A percentile compares a stretch with the other conserved stretches of the same genome.
phyloP scores from a whole-genome alignment of 2,797 vertebrate genomes.

The Rhynchonycteris naso region DNA sequence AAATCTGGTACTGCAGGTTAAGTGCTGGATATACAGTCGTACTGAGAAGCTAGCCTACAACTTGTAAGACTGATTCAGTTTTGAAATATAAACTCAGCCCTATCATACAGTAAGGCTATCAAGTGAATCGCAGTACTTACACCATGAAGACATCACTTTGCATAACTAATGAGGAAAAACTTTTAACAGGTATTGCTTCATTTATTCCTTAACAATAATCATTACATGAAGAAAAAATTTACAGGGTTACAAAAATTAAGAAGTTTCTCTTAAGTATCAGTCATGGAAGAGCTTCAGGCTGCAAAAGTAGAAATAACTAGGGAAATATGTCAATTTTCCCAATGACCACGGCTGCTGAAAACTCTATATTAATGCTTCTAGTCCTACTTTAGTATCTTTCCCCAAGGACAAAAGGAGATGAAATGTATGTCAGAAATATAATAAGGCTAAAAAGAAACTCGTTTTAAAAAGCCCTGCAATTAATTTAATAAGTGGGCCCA shows the following conservation, averaged over 20 bases:
- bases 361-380: conserved; percentile 89
- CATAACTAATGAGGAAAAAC: conserved; percentile 27
- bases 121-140: conserved; percentile 43
- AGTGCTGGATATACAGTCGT: background rate
- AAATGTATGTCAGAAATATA: conserved; percentile 89
- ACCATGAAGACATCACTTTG: conserved; percentile 35
- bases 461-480: conserved; percentile 80
- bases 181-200: conserved; percentile 46
- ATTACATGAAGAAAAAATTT: conserved; percentile 64
- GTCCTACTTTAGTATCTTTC: conserved; percentile 87
- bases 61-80: background rate
- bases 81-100: conserved; percentile 25
- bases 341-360: conserved; percentile 90
- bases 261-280: conserved; percentile 77
- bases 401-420: conserved; percentile 93
- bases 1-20: background rate
- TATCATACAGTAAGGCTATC: conserved; percentile 12
- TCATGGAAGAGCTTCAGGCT: conserved; percentile 85
- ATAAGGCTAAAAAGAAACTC: conserved; percentile 83
- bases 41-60: background rate
- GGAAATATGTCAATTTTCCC: conserved; percentile 91
- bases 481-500: conserved; percentile 77
- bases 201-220: conserved; percentile 61
- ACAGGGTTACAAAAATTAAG: conserved; percentile 69
- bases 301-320: conserved; percentile 85